Evolutionary conservation across 1,140 invertebrate species (phyloP).

Genomic region (Stegodyphus dumicola): DNA sequence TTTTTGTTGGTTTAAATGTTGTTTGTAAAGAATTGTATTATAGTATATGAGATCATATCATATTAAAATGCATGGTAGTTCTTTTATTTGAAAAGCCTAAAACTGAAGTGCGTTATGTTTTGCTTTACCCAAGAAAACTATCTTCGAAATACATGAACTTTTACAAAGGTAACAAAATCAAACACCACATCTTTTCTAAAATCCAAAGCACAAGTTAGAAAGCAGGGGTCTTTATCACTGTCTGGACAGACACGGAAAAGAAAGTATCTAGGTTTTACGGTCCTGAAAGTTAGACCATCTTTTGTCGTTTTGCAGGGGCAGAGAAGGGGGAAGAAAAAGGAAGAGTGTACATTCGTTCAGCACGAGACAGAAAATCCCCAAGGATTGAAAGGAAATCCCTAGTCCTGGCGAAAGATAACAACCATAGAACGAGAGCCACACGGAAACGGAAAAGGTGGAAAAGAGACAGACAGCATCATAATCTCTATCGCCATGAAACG

Average conservation of each 20-base stretch:
- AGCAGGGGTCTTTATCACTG: no score
- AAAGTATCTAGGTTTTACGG: neutral
- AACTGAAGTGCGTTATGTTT: no score
- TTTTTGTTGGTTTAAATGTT: no score
- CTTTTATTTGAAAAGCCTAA: no score
- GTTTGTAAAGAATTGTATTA: no score
- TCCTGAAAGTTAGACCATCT: neutral
- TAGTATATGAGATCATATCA: no score
- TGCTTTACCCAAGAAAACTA: no score
- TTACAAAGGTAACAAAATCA: no score
- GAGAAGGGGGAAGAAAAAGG: neutral
- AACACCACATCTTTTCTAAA: no score
- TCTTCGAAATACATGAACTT: no score
- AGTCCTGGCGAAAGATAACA: neutral
- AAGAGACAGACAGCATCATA: neutral
- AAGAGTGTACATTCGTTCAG: neutral
- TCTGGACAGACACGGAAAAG: neutral
- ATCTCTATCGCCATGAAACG: neutral
- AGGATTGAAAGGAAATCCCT: conserved; percentile 7
- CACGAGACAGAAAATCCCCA: neutral
- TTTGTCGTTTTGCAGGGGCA: neutral
- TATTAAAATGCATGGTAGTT: no score
- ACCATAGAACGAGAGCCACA: neutral
- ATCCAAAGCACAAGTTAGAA: no score
- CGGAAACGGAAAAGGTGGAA: neutral